These are phyloP conservation scores for Lithosia quadra DNA, from an alignment of 2,888 invertebrate genomes.

Conservation along the genomic window DNA sequence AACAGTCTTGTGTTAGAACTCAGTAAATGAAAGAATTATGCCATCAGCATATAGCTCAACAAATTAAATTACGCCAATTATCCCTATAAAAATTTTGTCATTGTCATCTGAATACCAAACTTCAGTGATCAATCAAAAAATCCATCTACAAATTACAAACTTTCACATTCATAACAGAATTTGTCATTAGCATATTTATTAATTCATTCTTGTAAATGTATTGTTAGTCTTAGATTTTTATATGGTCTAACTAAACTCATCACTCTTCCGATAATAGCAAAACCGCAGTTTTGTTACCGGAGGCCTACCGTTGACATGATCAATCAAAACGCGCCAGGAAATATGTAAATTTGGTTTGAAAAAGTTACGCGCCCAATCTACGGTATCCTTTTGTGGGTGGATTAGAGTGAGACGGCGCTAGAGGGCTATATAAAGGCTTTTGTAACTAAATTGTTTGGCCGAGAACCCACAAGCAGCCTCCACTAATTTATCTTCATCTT, in stretches of 20 bases:
- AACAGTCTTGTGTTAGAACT: too few species aligned
- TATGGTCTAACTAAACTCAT: background rate
- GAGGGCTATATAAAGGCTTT: slow-evolving; percentile 67
- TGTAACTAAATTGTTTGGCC: slow-evolving; percentile 59
- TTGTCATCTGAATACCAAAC: too few species aligned
- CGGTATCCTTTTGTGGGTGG: slow-evolving; percentile 59
- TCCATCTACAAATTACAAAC: too few species aligned
- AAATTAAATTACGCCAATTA: too few species aligned
- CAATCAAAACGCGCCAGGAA: slow-evolving; percentile 64
- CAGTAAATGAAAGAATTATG: too few species aligned
- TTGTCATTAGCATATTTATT: too few species aligned
- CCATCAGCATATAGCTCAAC: too few species aligned
- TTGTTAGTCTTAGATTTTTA: too few species aligned
- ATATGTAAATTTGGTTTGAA: slow-evolving; percentile 78
- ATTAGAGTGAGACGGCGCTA: slow-evolving; percentile 59
- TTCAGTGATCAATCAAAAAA: too few species aligned
- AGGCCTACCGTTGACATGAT: slow-evolving; percentile 54
- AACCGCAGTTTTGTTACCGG: slow-evolving; percentile 7
- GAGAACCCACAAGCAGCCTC: slow-evolving; percentile 50
- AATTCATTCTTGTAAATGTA: too few species aligned
- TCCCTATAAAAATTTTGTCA: too few species aligned
- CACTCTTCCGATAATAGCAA: background rate
- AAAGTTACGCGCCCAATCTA: slow-evolving; percentile 73
- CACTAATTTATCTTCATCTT: slow-evolving; percentile 66
- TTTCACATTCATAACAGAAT: too few species aligned